Evolutionary conservation across 2,888 invertebrate genomes (phyloP), one percentile per base, ranked within the genome.

Genomic region (Scaeva pyrastri): DNA sequence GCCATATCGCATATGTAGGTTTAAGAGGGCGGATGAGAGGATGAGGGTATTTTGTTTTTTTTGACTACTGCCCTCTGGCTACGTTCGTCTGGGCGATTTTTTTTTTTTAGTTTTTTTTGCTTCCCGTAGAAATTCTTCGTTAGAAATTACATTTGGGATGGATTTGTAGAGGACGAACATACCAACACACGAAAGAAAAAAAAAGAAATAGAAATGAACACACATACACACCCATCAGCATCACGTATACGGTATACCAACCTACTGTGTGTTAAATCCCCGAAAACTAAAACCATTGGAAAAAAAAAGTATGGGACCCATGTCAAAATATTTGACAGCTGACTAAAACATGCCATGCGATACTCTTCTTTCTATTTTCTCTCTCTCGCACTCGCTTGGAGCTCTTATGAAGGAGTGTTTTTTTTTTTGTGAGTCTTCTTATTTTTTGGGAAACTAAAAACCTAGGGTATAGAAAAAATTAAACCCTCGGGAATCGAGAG

Each of bases 291-390:
- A 86, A 78, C 86, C 86, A 86, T 82, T 82, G 82, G 82, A 81
- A 86, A 71, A 82, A 81, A 86, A 71, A 86, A 86, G 77, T 86
- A 86, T 82, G 91, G 90, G 90, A 92, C 92, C 92, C 92, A 92
- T 92, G 90, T 92, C 93, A 92, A 93, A 92, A 91, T 89, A 92
- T 92, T 92, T 92, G 92, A 93, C 93, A 92, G 93, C 92, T 92
- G 92, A 92, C 92, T 92, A 91, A 91, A 92, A 91, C 91, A 92
- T 90, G 90, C 91, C 90, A 91, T 90, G 90, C 90, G 90, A 89
- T 89, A 89, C 89, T 86, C 84, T 75, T 74, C 85, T 71, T 66
- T 75, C 48, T 45, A 48, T 21, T 12, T 50, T 60, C 19, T 72
- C 66, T 70, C 70, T 73, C 62, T 74, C 71, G 41, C 23, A 64